Conservation (phyloP, 2,113 vertebrate genomes). For the Solenodon paradoxus region DNA sequence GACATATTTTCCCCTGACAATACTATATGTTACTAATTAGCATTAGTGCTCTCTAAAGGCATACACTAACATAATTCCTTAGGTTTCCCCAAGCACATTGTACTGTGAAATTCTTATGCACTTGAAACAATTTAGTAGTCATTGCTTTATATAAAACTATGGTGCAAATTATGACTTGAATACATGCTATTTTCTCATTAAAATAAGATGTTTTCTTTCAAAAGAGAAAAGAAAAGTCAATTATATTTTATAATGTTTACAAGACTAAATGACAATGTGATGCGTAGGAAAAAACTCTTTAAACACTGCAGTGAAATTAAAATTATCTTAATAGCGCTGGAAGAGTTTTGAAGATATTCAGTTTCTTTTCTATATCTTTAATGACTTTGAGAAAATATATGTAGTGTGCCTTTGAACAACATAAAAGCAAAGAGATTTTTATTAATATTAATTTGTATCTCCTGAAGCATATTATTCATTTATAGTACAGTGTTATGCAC, state of each 20-base stretch:
- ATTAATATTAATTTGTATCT: conserved; percentile 63
- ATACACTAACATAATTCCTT: background rate
- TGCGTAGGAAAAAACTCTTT: background rate
- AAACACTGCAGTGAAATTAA: background rate
- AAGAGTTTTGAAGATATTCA: conserved; percentile 21
- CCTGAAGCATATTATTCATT: conserved; percentile 12
- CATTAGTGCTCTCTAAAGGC: background rate
- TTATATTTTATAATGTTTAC: background rate
- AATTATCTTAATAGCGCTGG: background rate
- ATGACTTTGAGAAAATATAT: conserved; percentile 33
- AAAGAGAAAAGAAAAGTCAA: background rate
- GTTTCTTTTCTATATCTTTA: conserved; percentile 16
- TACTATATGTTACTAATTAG: background rate
- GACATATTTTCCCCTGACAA: background rate
- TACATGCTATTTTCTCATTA: background rate
- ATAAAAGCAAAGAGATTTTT: conserved; percentile 54
- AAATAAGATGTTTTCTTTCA: background rate
- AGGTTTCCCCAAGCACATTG: background rate
- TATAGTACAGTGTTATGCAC: background rate
- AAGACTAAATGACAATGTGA: background rate
- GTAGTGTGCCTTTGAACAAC: background rate
- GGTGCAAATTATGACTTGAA: background rate
- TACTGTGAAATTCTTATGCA: background rate
- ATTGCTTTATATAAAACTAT: conserved; percentile 12
- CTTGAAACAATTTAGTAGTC: background rate